These are phyloP conservation scores for Colius striatus DNA, from an alignment of 2,113 vertebrate genomes.

Conservation along the genomic window DNA sequence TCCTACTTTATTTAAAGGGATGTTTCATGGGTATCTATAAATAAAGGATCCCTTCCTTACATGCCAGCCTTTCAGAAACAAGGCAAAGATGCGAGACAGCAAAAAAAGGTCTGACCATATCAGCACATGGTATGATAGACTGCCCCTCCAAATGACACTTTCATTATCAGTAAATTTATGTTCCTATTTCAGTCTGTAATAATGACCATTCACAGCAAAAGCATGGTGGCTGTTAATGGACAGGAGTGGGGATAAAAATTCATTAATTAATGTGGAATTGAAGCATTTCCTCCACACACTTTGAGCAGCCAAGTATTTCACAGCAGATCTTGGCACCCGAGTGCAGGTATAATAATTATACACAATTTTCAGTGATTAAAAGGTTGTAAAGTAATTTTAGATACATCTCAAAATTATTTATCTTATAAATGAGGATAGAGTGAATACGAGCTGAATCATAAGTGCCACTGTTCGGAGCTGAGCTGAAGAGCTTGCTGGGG, in stretches of 20 bases:
- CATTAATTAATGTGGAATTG: conserved; percentile 87
- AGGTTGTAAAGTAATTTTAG: conserved; percentile 81
- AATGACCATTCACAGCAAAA: conserved; percentile 87
- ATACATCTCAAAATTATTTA: conserved; percentile 81
- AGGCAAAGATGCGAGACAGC: conserved; percentile 65
- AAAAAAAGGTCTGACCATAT: conserved; percentile 73
- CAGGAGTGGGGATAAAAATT: conserved; percentile 81
- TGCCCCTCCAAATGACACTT: conserved; percentile 90
- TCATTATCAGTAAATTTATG: conserved; percentile 94
- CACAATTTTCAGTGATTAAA: conserved; percentile 81
- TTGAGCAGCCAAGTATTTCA: conserved; percentile 78
- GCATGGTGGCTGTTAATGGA: conserved; percentile 86
- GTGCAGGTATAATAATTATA: conserved; percentile 81
- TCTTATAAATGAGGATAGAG: conserved; percentile 76
- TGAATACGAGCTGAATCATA: conserved; percentile 58
- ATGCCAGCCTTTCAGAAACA: conserved; percentile 45
- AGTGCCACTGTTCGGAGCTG: conserved; percentile 18
- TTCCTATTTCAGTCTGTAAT: conserved; percentile 91
- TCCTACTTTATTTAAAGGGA: conserved; percentile 49
- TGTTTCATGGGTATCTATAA: conserved; percentile 48
- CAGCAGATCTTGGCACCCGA: conserved; percentile 74
- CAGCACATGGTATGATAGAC: conserved; percentile 83
- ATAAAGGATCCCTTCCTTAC: conserved; percentile 53
- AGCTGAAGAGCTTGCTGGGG: neutral
- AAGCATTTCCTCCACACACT: conserved; percentile 75